A percentile compares a stretch with the other conserved stretches of the same genome.
Conservation (phyloP, 2,113 vertebrate species). For the Daubentonia madagascariensis region DNA sequence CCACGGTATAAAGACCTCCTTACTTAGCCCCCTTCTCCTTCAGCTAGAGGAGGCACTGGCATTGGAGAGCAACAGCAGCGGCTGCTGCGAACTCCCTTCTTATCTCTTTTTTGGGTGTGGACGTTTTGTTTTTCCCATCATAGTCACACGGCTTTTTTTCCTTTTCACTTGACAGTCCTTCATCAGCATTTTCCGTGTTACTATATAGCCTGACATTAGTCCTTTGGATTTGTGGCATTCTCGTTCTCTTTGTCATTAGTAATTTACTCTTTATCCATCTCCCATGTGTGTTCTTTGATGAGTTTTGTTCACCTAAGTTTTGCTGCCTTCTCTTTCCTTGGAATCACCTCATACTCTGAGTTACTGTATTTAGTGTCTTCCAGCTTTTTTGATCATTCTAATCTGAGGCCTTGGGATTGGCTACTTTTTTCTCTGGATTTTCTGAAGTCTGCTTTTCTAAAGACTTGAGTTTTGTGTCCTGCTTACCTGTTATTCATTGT, state of each 20-base stretch:
- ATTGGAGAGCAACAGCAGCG: no score
- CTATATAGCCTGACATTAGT: neutral
- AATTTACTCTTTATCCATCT: neutral
- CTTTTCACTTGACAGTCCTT: neutral
- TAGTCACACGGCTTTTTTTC: neutral
- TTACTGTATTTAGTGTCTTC: neutral
- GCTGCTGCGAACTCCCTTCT: neutral
- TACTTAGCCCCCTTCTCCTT: no score
- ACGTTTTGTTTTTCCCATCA: neutral
- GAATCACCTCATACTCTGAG: neutral
- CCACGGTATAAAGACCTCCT: no score
- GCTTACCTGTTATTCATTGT: neutral
- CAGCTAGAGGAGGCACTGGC: no score
- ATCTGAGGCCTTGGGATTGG: neutral
- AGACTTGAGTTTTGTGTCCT: neutral
- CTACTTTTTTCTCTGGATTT: neutral
- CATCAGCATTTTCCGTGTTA: neutral
- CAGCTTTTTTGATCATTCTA: neutral
- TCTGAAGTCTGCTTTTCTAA: constrained; percentile 27
- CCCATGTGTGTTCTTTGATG: neutral
- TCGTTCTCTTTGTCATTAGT: neutral
- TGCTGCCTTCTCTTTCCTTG: constrained; percentile 14
- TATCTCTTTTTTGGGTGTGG: neutral
- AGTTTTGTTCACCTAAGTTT: neutral
- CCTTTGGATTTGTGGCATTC: neutral